A percentile compares a stretch with the other conserved stretches of the same genome.
These are phyloP conservation scores for Heliothis virescens DNA, from an alignment of 1,140 invertebrate species.

Conservation along the genomic window DNA sequence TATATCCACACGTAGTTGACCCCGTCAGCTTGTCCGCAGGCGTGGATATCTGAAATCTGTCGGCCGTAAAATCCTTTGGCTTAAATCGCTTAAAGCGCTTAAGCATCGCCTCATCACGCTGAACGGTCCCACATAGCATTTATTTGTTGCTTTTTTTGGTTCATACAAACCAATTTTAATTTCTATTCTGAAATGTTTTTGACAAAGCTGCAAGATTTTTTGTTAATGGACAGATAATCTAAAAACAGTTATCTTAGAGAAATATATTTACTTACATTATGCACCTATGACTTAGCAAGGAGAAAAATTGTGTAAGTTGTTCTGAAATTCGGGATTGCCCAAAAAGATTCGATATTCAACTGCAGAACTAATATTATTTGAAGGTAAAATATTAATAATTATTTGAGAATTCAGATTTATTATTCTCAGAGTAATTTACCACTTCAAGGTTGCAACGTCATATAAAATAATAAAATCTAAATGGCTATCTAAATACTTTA, in stretches of 20 bases:
- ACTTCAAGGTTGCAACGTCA: too few species aligned
- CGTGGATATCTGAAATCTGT: constrained; percentile 77
- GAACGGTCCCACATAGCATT: constrained; percentile 62
- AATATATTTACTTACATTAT: too few species aligned
- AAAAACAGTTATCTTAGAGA: too few species aligned
- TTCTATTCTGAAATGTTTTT: constrained; percentile 49
- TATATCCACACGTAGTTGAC: constrained; percentile 61
- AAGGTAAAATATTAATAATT: too few species aligned
- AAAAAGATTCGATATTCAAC: too few species aligned
- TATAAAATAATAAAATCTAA: too few species aligned
- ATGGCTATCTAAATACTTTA: not conserved
- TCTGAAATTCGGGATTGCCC: too few species aligned
- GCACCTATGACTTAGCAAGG: too few species aligned
- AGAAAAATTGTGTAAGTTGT: too few species aligned
- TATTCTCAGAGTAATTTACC: too few species aligned
- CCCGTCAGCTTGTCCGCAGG: constrained; percentile 70
- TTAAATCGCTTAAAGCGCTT: constrained; percentile 82
- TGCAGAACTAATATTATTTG: too few species aligned
- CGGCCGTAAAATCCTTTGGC: constrained; percentile 84
- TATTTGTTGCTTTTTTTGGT: constrained; percentile 75
- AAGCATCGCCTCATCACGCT: constrained; percentile 76
- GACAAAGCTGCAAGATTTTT: not conserved
- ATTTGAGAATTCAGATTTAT: too few species aligned
- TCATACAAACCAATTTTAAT: constrained; percentile 60
- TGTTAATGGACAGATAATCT: not conserved